Evolutionary conservation across 2,888 invertebrate species (phyloP), one percentile per base, ranked within the genome.

Genomic region (Acleris sparsana): DNA sequence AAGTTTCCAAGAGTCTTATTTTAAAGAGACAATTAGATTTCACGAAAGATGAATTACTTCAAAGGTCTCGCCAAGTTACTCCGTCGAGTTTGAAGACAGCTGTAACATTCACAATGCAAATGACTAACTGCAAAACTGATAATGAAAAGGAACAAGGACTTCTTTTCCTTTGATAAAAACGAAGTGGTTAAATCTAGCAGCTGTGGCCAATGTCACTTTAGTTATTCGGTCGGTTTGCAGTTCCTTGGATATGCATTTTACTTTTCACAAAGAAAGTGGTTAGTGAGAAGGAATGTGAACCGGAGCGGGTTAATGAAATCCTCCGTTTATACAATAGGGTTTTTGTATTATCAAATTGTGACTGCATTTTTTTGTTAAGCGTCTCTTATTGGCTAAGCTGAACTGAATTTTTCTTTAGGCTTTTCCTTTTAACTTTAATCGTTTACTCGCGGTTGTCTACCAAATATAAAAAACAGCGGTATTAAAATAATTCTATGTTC

Each of bases 131-230:
- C 73, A 74, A 78, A 78, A 83, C 79, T 80, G 79, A 78, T 82
- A 80, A 80, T 83, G 82, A 83, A 84, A 80, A 75, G 73, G 69
- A 72, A 64, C 69, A 70, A 66, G 75, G 74, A 70, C 69, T 79
- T 86, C 84, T 83, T 83, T 84, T 84, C 83, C 85, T 85, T 80
- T 83, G 85, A 85, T 84, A 82, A 82, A 82, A 80, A 82, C 74
- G 71, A 75, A 84, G 79, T 79, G 78, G 77, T 75, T 73, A 75
- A 81, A 75, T 73, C 73, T 73, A 76, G 79, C 89, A 88, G 84
- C 88, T 89, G 89, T 67, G 83, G 81, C 82, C 84, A 83, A 87
- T 85, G 86, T 86, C 85, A 84, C 83, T 82, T 76, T 75, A 72
- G 73, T 69, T 67, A 43, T 44, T 56, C 46, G 43, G 44, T 60